These are phyloP conservation scores for Meloidogyne floridensis DNA, from an alignment of 1,140 invertebrate genomes.

Conservation along the genomic window DNA sequence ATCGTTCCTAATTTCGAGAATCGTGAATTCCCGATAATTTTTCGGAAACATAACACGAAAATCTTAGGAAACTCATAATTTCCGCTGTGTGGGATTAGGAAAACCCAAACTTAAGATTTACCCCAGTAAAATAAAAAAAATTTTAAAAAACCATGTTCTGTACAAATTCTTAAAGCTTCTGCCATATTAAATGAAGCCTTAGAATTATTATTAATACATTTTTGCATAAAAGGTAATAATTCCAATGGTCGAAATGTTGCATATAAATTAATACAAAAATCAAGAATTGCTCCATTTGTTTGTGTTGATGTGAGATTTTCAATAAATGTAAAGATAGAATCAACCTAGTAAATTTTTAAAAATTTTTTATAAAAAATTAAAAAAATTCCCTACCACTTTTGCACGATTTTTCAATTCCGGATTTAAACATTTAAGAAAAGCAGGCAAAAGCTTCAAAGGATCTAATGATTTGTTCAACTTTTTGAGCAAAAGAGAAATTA, in stretches of 20 bases:
- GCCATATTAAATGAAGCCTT: slow-evolving; percentile 66
- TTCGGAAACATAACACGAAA: too few species aligned
- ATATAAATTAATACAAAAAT: slow-evolving; percentile 47
- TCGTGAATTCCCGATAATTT: too few species aligned
- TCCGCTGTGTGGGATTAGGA: too few species aligned
- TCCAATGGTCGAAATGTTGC: slow-evolving; percentile 36
- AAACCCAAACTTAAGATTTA: too few species aligned
- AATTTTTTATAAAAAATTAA: neutral
- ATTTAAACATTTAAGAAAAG: slow-evolving; percentile 41
- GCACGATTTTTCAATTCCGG: slow-evolving; percentile 16
- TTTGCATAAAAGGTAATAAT: slow-evolving; percentile 42
- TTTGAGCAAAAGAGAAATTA: slow-evolving; percentile 37
- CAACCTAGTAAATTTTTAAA: slow-evolving; percentile 30
- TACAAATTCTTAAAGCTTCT: slow-evolving; percentile 69
- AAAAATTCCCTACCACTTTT: neutral
- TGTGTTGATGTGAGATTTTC: slow-evolving; percentile 10
- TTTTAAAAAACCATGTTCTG: slow-evolving; percentile 61
- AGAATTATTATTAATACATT: slow-evolving; percentile 21
- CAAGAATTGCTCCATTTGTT: slow-evolving; percentile 34
- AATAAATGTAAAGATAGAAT: slow-evolving; percentile 40
- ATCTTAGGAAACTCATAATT: too few species aligned
- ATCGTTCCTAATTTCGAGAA: too few species aligned
- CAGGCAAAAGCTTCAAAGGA: slow-evolving; percentile 33
- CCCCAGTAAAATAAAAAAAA: neutral
- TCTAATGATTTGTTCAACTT: slow-evolving; percentile 21